Evolutionary conservation across 2,888 invertebrate genomes (phyloP), one percentile per base, ranked within the genome.

Genomic region (Polyploca ridens): DNA sequence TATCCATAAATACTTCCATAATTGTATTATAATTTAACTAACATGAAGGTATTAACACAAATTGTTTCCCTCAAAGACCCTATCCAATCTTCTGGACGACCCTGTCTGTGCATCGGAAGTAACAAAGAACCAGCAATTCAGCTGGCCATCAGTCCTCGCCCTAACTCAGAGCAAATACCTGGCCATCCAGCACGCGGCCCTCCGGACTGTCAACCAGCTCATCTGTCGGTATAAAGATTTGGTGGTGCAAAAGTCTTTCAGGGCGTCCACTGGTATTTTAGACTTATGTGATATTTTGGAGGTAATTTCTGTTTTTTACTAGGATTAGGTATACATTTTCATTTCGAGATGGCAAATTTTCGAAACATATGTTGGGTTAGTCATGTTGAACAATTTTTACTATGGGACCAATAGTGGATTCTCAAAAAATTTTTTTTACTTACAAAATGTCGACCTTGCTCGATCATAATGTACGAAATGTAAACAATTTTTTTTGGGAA

Each of bases 21-120:
- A 27, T 27, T 27, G 27, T 27, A 27, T 27, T 27, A 27, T 1
- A 27, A 11, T 10, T 13, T 14, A 44, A 44, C 14, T 14, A 13
- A 13, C 4, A 44, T 4, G 14, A 6, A n/a, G n/a, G n/a, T 46
- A 41, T 0, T 13, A 6, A 46, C n/a, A 10, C n/a, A 46, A n/a
- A 54, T 14, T 33, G 38, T 0, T 58, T 46, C 33, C 16, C 33
- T 62, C 69, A 5, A 69, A 93, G 94, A 91, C 89, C 0, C 73
- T 95, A 6, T 90, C 90, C 74, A 94, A 95, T 72, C 81, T 95
- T 0, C 78, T 95, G n/a, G 90, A 90, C 16, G 95, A 95, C 66
- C 93, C 94, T 0, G 76, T 89, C 0, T 93, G 91, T 41, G 91
- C 91, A 0, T 79, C 91, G 0, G 86, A 89, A 74, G 91, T 95